These are phyloP conservation scores for Phyllotis vaccarum DNA, from an alignment of 2,797 vertebrate species.

Conservation along the genomic window DNA sequence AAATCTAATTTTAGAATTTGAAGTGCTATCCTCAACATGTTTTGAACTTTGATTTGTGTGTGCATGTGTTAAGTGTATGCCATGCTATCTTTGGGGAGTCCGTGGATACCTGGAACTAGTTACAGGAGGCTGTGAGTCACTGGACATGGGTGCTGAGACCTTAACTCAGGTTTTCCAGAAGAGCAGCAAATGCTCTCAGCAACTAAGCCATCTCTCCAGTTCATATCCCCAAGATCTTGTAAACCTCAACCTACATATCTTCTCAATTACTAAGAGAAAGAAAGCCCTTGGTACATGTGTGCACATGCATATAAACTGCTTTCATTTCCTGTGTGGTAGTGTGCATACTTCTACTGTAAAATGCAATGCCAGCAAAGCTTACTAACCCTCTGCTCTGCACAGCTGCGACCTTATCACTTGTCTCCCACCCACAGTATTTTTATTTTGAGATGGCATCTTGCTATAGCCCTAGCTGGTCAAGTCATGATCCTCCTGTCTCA, in stretches of 20 bases:
- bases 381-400: background rate
- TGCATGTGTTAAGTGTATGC: background rate
- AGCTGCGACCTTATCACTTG: background rate
- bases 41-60: background rate
- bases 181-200: background rate
- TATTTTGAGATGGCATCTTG: background rate
- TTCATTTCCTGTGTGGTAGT: background rate
- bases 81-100: background rate
- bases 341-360: background rate
- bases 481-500: background rate
- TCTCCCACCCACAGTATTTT: background rate
- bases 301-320: rapidly evolving
- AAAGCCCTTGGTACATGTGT: background rate
- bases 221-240: background rate
- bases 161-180: background rate
- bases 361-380: background rate
- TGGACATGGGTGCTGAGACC: background rate
- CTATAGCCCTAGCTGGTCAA: background rate
- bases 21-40: background rate
- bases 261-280: background rate
- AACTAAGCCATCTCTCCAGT: background rate
- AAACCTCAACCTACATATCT: background rate
- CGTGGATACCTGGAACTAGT: background rate
- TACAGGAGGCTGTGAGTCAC: background rate
- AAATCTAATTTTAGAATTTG: background rate